Base-by-base conservation (phyloP, 1,140 invertebrate genomes). In the Papilio polyxenes region DNA sequence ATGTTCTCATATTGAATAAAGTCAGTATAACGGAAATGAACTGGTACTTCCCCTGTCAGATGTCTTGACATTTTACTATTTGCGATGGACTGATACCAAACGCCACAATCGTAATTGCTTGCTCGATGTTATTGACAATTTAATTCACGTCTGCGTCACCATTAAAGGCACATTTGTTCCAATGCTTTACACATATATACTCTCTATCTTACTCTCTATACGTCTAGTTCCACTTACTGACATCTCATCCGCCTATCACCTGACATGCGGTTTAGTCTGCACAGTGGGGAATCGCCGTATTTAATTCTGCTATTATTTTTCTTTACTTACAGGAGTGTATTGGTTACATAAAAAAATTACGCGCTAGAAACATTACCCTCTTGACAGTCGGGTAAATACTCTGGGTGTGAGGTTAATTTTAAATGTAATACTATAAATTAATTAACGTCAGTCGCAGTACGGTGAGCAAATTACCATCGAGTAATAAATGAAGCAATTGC, bases 401-500 rank as follows among this genome's bases (percentile, higher is more conserved):
- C 56, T 17, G 56, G n/a, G 17, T 37, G 9, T 11, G 9, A 69
- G 31, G 31, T 69, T 69, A 13, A 31, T 69, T 69, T 69, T 15
- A 37, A 69, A 37, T 69, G 31, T 13, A 15, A 69, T 69, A 37
- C 10, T 37, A 65, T 65, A 11, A 69, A 69, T 69, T 37, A 69
- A 69, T 69, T 69, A 37, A 0, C 23, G 23, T 69, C 65, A 15
- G 23, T 31, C 65, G 65, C 31, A 62, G 20, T 62, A 69, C 65
- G 65, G 31, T 69, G 23, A 20, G 31, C 65, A 69, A 69, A 69
- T 69, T 69, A 69, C 65, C 65, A 69, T 69, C 65, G 65, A 13
- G 15, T 69, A 69, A 69, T 69, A 69, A 69, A 69, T 69, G 65
- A 69, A 69, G 65, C 65, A 69, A 69, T 69, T 69, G 65, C 65